Conservation (phyloP, 2,888 invertebrate genomes). For the Operophtera brumata region DNA sequence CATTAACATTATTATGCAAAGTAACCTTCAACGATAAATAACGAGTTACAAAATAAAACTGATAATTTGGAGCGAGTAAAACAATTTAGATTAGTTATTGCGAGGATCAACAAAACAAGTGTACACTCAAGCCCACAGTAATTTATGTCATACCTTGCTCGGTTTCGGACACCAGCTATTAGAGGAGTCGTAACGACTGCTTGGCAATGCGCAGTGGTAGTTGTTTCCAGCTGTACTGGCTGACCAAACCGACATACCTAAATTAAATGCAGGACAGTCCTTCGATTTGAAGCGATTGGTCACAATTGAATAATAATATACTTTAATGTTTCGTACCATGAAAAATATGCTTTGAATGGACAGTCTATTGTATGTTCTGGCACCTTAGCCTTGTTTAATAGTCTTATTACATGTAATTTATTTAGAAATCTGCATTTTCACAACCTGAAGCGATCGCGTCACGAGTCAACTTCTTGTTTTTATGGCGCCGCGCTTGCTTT, state of each 20-base stretch:
- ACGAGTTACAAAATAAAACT: slow-evolving; percentile 12
- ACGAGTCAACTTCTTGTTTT: no score
- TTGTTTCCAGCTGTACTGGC: slow-evolving; percentile 83
- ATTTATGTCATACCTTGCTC: slow-evolving; percentile 67
- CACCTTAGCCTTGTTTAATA: background rate
- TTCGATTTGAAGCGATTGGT: slow-evolving; percentile 66
- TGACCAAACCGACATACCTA: slow-evolving; percentile 87
- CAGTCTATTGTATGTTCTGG: background rate
- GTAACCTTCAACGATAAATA: slow-evolving; percentile 5
- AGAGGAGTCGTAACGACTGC: slow-evolving; percentile 67
- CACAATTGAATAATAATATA: slow-evolving; percentile 39
- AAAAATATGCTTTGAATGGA: background rate
- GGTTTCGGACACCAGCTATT: slow-evolving; percentile 75
- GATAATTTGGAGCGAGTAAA: slow-evolving; percentile 8
- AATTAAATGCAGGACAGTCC: slow-evolving; percentile 68
- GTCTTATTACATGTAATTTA: background rate
- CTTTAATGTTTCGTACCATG: slow-evolving; percentile 9
- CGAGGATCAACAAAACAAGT: slow-evolving; percentile 33
- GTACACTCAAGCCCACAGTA: slow-evolving; percentile 29
- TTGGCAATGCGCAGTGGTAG: slow-evolving; percentile 67
- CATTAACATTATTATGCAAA: slow-evolving; percentile 2
- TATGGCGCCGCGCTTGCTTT: no score
- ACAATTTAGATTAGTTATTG: slow-evolving; percentile 13
- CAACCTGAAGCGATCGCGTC: background rate
- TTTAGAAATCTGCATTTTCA: background rate